Conservation (phyloP, 2,113 vertebrate genomes). For the Onychostruthus taczanowskii region DNA sequence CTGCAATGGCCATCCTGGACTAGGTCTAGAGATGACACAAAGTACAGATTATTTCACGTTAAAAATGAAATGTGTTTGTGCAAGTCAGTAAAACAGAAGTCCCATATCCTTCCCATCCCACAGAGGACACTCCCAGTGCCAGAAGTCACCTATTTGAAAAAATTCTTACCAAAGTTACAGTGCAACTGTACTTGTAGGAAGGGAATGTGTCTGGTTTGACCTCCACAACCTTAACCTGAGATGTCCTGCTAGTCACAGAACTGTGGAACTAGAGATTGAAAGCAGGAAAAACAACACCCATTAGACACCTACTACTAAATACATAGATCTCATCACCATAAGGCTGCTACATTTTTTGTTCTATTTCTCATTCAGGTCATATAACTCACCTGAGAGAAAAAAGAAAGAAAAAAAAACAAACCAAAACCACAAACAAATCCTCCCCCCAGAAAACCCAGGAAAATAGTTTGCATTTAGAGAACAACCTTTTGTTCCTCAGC, state of each 20-base stretch:
- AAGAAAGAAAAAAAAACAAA: background rate
- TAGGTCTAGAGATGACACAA: background rate
- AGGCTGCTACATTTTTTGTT: background rate
- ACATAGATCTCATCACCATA: background rate
- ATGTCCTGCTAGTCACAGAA: slow-evolving; percentile 32
- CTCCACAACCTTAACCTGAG: slow-evolving; percentile 76
- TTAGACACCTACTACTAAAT: background rate
- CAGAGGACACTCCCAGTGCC: background rate
- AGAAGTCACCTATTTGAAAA: background rate
- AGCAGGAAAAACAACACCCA: background rate
- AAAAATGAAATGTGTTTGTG: background rate
- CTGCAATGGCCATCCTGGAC: background rate
- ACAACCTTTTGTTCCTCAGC: slow-evolving; percentile 63
- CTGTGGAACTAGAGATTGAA: slow-evolving; percentile 56
- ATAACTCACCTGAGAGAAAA: background rate
- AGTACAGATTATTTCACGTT: background rate
- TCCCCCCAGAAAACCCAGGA: background rate
- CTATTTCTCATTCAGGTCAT: background rate
- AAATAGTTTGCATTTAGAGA: background rate
- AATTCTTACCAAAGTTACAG: slow-evolving; percentile 73
- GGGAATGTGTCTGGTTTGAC: slow-evolving; percentile 76
- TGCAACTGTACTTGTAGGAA: slow-evolving; percentile 81
- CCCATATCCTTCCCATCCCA: background rate
- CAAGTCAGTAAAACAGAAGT: background rate
- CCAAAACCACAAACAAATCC: background rate